A percentile compares a stretch with the other conserved stretches of the same genome.
Conservation (phyloP, 2,113 vertebrate genomes). For the Entomyzon cyanotis region DNA sequence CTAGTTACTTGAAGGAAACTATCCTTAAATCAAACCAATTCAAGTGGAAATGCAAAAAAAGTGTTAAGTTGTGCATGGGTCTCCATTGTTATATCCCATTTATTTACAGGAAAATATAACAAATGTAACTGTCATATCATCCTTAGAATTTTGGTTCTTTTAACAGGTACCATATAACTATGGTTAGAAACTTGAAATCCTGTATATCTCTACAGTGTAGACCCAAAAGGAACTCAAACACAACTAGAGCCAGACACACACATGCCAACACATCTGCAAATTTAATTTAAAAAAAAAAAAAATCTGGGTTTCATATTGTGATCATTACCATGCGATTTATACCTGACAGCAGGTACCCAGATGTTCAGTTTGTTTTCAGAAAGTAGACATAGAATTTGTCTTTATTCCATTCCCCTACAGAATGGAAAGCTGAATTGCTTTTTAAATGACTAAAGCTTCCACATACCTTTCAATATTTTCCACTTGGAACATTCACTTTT, state of each 20-base stretch:
- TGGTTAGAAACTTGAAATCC: background rate
- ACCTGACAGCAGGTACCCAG: background rate
- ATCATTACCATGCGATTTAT: background rate
- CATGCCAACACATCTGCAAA: background rate
- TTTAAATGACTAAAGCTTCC: background rate
- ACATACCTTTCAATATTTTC: background rate
- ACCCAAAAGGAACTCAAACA: background rate
- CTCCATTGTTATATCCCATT: background rate
- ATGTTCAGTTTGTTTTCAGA: background rate
- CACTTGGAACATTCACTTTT: background rate
- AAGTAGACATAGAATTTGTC: background rate
- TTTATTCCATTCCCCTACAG: background rate
- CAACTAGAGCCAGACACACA: background rate
- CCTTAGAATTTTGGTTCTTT: background rate
- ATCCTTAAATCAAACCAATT: background rate
- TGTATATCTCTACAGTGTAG: background rate
- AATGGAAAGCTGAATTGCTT: background rate
- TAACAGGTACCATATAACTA: background rate
- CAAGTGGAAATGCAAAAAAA: background rate
- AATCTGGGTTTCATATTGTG: background rate
- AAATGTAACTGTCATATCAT: background rate
- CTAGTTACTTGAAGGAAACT: background rate
- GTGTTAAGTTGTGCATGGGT: accelerated
- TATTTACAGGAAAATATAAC: background rate
- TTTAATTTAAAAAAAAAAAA: background rate